Evolutionary conservation across 2,797 vertebrate genomes (phyloP).

Genomic region (Peromyscus aztecus): DNA sequence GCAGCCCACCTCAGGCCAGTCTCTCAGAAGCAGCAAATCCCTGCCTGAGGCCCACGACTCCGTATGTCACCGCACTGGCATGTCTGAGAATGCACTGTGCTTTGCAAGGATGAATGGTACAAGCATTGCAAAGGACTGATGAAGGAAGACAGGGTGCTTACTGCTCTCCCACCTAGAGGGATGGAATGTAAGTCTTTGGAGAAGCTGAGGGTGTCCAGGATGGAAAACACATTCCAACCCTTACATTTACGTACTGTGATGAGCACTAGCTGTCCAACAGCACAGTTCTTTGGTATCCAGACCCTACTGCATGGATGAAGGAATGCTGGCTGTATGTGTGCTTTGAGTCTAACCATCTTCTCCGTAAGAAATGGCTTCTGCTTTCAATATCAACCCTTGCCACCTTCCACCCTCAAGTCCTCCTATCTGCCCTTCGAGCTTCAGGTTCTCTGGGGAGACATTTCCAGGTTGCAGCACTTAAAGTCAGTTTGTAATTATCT

Average conservation of each 20-base stretch:
- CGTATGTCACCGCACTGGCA: not conserved
- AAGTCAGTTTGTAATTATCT: not conserved
- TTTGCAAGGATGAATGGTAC: conserved; percentile 21
- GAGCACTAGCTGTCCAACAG: not conserved
- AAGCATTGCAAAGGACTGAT: conserved; percentile 42
- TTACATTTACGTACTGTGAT: fast-evolving
- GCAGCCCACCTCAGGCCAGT: not conserved
- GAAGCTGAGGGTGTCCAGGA: not conserved
- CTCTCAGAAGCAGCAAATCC: not conserved
- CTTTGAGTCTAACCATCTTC: not conserved
- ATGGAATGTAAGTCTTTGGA: not conserved
- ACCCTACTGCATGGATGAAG: not conserved
- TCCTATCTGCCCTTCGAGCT: not conserved
- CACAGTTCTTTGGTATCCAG: not conserved
- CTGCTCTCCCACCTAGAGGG: not conserved
- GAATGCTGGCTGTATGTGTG: not conserved
- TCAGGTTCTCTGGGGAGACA: not conserved
- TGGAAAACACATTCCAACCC: fast-evolving
- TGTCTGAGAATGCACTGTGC: not conserved
- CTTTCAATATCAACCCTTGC: not conserved
- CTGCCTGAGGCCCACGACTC: not conserved
- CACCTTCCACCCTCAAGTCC: not conserved
- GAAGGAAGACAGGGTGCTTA: conserved; percentile 25
- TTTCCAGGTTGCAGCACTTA: not conserved
- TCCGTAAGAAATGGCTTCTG: not conserved